phyloP scores from a whole-genome alignment of 1,140 invertebrate species.

The Achroia grisella region DNA sequence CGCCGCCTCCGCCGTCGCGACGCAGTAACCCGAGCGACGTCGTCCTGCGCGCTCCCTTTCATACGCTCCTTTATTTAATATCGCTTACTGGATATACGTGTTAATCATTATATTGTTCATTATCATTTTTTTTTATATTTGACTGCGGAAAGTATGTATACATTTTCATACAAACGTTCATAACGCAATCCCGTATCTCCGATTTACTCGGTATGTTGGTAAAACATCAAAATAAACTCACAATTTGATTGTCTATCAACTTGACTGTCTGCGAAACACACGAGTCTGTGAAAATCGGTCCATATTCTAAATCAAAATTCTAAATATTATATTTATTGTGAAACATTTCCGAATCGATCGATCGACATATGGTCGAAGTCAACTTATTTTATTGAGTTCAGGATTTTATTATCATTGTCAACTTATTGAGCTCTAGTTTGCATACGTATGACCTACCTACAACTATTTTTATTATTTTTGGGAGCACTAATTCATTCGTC shows the following conservation, averaged over 20 bases:
- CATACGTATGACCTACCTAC: conserved; percentile 7
- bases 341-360: too few species aligned
- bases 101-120: conserved; percentile 29
- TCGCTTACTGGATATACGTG: conserved; percentile 27
- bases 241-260: conserved; percentile 6
- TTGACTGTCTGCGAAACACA: background rate
- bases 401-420: too few species aligned
- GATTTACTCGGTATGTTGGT: conserved; percentile 11
- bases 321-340: too few species aligned
- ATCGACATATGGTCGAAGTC: too few species aligned
- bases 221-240: conserved; percentile 17
- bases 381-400: too few species aligned
- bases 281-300: too few species aligned
- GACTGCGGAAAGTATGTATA: conserved; percentile 8
- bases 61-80: conserved; percentile 20
- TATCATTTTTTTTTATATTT: conserved; percentile 20
- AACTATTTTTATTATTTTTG: conserved; percentile 15
- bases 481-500: conserved; percentile 15
- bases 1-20: conserved; percentile 55
- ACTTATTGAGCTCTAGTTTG: conserved; percentile 12
- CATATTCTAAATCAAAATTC: too few species aligned
- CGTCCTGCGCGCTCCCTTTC: conserved; percentile 54
- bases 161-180: conserved; percentile 10
- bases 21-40: conserved; percentile 64
- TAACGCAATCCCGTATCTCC: conserved; percentile 2